phyloP scores from a whole-genome alignment of 2,888 invertebrate genomes.

The Plagodis dolabraria region DNA sequence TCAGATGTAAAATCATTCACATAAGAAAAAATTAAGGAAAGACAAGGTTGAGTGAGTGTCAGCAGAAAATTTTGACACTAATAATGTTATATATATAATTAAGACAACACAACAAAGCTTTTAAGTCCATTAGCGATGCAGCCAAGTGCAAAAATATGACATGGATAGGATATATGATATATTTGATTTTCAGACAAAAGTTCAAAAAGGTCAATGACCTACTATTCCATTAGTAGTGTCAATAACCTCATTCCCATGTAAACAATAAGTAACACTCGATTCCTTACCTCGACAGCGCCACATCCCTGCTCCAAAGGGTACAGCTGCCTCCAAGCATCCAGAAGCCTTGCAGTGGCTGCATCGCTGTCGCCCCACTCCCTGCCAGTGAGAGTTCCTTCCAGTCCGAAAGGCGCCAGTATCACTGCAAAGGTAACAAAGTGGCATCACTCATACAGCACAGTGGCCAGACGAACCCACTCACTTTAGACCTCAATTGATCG shows the following conservation, averaged over 20 bases:
- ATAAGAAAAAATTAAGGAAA: no score
- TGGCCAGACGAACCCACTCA: conserved; percentile 8
- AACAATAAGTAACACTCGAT: background rate
- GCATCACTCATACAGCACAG: background rate
- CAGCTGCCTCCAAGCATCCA: conserved; percentile 98
- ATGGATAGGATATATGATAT: no score
- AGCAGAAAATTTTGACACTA: no score
- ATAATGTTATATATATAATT: no score
- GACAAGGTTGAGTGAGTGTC: no score
- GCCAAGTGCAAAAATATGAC: no score
- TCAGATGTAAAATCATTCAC: no score
- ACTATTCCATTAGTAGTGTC: background rate
- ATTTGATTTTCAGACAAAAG: no score
- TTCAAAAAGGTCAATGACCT: no score
- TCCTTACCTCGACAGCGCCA: conserved; percentile 84
- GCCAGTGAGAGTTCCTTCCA: conserved; percentile 96
- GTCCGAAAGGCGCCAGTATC: conserved; percentile 97
- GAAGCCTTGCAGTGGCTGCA: conserved; percentile 89
- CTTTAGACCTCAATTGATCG: conserved; percentile 5
- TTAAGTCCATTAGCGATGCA: no score
- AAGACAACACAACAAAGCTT: no score
- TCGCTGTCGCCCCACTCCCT: conserved; percentile 89
- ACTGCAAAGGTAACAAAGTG: conserved; percentile 82
- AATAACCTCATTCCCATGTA: background rate
- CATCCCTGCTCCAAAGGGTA: conserved; percentile 91